Conservation (phyloP, 1,140 invertebrate species). For the Bilobella aurantiaca region DNA sequence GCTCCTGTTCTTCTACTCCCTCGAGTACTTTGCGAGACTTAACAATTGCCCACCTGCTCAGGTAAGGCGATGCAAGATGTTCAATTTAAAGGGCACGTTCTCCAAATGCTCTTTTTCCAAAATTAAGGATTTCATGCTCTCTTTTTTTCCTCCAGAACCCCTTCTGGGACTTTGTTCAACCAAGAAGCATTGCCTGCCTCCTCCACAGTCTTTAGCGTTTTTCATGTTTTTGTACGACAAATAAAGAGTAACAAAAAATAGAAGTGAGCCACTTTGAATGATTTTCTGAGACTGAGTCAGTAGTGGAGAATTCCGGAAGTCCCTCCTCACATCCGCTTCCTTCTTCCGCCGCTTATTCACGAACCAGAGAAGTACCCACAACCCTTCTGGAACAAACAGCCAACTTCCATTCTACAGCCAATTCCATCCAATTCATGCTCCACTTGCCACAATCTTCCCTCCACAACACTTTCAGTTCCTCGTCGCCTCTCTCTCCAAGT, state of each 20-base stretch:
- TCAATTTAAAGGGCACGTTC: not conserved
- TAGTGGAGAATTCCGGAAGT: constrained; percentile 9
- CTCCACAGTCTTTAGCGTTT: no score
- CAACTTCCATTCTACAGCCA: not conserved
- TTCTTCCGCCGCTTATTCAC: constrained; percentile 2
- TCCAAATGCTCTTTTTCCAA: not conserved
- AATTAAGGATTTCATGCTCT: not conserved
- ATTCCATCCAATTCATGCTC: not conserved
- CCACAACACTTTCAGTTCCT: not conserved
- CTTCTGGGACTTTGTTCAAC: not conserved
- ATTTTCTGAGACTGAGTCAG: constrained; percentile 5
- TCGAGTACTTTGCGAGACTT: constrained; percentile 70
- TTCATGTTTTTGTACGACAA: not conserved
- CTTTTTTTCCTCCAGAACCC: not conserved
- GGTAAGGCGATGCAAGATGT: constrained; percentile 27
- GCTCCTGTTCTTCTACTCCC: constrained; percentile 62
- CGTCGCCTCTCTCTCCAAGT: not conserved
- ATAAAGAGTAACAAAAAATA: not conserved
- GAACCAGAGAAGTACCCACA: no score
- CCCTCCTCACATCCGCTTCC: constrained; percentile 5
- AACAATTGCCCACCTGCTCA: constrained; percentile 54
- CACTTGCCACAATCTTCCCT: not conserved
- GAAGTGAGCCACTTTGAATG: not conserved
- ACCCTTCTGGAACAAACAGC: no score
- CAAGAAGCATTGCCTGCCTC: not conserved